These are phyloP conservation scores for Megalonaias nervosa DNA, from an alignment of 1,140 invertebrate species.

Conservation along the genomic window DNA sequence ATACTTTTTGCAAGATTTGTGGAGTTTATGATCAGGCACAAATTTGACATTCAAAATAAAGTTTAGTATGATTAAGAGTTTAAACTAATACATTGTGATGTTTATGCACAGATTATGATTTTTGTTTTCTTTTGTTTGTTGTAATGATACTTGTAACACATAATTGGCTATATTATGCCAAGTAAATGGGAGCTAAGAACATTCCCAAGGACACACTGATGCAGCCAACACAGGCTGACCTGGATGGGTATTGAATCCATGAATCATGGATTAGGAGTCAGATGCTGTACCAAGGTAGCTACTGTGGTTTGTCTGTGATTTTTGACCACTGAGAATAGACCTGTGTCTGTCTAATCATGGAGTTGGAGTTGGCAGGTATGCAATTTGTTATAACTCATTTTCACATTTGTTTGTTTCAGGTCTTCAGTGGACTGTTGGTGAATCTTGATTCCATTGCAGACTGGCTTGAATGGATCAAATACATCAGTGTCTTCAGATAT, in stretches of 20 bases:
- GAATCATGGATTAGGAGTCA: not conserved
- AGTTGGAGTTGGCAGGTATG: not conserved
- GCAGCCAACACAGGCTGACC: not conserved
- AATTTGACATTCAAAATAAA: no score
- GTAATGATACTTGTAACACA: no score
- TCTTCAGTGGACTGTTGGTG: slow-evolving; percentile 70
- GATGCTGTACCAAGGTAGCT: not conserved
- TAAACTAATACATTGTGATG: no score
- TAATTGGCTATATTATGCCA: no score
- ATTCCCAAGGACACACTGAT: no score
- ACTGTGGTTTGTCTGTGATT: not conserved
- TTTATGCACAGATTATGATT: not conserved
- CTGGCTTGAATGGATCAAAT: slow-evolving; percentile 68
- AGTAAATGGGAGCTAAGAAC: no score
- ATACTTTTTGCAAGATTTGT: no score
- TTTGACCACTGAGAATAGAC: not conserved
- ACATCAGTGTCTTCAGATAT: slow-evolving; percentile 68
- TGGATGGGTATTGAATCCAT: not conserved
- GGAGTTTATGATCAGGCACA: no score
- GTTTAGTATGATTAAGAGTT: no score
- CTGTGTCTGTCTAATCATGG: not conserved
- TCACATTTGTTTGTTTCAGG: slow-evolving; percentile 44
- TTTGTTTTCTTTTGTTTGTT: not conserved
- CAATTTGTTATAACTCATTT: not conserved
- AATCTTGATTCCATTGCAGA: slow-evolving; percentile 63